phyloP scores from a whole-genome alignment of 1,140 invertebrate species.

The Lordiphosa collinella region DNA sequence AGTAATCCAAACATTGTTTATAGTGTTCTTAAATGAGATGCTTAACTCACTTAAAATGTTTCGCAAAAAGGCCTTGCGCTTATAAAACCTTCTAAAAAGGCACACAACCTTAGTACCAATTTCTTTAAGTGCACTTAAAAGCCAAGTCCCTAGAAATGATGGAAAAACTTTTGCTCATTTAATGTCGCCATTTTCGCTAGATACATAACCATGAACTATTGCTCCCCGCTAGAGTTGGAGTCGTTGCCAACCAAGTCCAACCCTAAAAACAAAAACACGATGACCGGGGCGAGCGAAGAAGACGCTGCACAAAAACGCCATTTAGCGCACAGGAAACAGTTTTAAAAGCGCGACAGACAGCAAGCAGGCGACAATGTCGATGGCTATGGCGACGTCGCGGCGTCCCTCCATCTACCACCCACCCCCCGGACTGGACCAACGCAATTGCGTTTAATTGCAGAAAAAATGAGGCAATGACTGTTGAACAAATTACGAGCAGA shows the following conservation, averaged over 20 bases:
- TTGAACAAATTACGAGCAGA: conserved; percentile 54
- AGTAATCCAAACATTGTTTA: too few species aligned
- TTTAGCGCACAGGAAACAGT: conserved; percentile 72
- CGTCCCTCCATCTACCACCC: background rate
- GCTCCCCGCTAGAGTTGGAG: conserved; percentile 10
- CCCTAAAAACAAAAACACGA: conserved; percentile 25
- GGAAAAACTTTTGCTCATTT: conserved; percentile 72
- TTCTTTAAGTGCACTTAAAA: too few species aligned
- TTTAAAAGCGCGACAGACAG: conserved; percentile 55
- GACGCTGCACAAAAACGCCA: conserved; percentile 63
- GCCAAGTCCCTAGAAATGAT: conserved; percentile 50
- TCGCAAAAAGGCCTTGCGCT: too few species aligned
- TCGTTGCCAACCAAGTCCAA: background rate
- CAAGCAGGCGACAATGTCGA: conserved; percentile 27
- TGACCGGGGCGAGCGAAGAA: conserved; percentile 3
- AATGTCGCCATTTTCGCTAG: conserved; percentile 57
- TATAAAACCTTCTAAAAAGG: background rate
- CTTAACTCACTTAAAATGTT: too few species aligned
- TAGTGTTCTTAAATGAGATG: too few species aligned
- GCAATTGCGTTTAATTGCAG: conserved; percentile 74
- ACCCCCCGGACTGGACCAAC: conserved; percentile 18
- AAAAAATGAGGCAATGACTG: conserved; percentile 32
- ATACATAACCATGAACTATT: conserved; percentile 49
- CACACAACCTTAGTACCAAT: background rate
- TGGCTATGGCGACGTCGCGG: conserved; percentile 45